phyloP scores from a whole-genome alignment of 2,888 invertebrate species.

The Zaprionus lineosus region DNA sequence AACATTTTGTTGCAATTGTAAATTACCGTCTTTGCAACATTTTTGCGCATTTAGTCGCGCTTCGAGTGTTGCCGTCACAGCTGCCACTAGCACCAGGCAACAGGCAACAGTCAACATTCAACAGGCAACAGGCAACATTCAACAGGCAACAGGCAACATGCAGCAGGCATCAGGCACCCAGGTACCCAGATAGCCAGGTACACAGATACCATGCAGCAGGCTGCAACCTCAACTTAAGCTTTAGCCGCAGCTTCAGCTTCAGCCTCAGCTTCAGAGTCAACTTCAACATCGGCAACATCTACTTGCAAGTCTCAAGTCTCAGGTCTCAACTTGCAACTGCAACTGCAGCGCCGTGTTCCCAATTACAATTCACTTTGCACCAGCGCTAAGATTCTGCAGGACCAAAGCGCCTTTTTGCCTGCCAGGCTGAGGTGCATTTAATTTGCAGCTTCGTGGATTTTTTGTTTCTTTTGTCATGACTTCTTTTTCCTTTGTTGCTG shows the following conservation, averaged over 20 bases:
- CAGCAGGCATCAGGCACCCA: too few relatives aligned
- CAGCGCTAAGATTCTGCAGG: slow-evolving; percentile 50
- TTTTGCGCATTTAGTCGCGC: slow-evolving; percentile 78
- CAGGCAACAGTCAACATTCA: neutral
- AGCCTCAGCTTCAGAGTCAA: slow-evolving; percentile 7
- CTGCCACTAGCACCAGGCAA: slow-evolving; percentile 45
- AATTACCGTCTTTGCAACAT: slow-evolving; percentile 76
- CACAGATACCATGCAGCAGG: too few relatives aligned
- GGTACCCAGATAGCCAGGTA: too few relatives aligned
- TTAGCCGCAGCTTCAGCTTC: too few relatives aligned
- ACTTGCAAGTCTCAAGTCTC: too few relatives aligned
- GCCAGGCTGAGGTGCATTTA: slow-evolving; percentile 60
- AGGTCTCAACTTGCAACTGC: slow-evolving; percentile 23
- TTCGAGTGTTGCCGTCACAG: slow-evolving; percentile 73
- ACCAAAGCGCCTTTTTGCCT: slow-evolving; percentile 56
- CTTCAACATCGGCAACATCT: neutral
- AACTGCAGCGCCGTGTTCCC: slow-evolving; percentile 41
- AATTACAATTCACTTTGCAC: slow-evolving; percentile 77
- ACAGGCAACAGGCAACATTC: too few relatives aligned
- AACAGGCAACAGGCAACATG: too few relatives aligned
- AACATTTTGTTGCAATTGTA: slow-evolving; percentile 70
- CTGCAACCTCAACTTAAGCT: too few relatives aligned
- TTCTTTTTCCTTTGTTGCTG: slow-evolving; percentile 4
- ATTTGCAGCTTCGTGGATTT: slow-evolving; percentile 62
- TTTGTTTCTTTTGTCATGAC: slow-evolving; percentile 4